phyloP scores from a whole-genome alignment of 2,113 vertebrate species.

The Channa argus region DNA sequence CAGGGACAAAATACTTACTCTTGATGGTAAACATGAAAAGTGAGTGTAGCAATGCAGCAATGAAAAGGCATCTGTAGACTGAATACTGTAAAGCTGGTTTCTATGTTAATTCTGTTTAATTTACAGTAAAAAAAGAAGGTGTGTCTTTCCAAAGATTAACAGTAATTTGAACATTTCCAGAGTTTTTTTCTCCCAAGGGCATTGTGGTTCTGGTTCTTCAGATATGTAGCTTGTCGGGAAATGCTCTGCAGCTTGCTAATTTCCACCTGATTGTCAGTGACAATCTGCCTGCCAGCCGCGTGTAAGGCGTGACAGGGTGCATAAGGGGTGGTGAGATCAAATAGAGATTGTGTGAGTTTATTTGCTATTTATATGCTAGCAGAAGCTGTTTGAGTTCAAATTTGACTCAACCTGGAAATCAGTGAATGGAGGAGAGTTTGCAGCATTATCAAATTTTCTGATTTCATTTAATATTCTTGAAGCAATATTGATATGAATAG shows the following conservation, averaged over 20 bases:
- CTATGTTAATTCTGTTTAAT: conserved; percentile 13
- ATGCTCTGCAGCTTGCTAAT: conserved; percentile 56
- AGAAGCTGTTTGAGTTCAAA: conserved; percentile 40
- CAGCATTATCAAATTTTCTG: conserved; percentile 13
- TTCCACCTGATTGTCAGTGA: conserved; percentile 53
- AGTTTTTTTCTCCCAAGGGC: conserved; percentile 32
- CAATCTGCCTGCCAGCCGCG: conserved; percentile 33
- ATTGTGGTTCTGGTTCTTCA: background rate
- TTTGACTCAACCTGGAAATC: conserved; percentile 15
- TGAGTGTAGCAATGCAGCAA: background rate
- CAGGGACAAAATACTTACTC: background rate
- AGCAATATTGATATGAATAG: background rate
- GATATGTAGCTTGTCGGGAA: conserved; percentile 37
- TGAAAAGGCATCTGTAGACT: background rate
- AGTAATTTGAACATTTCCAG: conserved; percentile 29
- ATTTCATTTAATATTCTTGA: conserved; percentile 9
- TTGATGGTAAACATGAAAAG: background rate
- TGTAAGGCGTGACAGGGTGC: conserved; percentile 45
- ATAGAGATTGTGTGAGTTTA: conserved; percentile 56
- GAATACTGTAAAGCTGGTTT: background rate
- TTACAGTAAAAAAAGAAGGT: background rate
- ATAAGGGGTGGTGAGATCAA: conserved; percentile 50
- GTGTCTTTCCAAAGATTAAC: conserved; percentile 4
- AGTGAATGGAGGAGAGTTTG: conserved; percentile 9
- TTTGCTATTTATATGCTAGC: conserved; percentile 41